Evolutionary conservation across 2,797 vertebrate genomes (phyloP).

Genomic region (Danio tinwini): DNA sequence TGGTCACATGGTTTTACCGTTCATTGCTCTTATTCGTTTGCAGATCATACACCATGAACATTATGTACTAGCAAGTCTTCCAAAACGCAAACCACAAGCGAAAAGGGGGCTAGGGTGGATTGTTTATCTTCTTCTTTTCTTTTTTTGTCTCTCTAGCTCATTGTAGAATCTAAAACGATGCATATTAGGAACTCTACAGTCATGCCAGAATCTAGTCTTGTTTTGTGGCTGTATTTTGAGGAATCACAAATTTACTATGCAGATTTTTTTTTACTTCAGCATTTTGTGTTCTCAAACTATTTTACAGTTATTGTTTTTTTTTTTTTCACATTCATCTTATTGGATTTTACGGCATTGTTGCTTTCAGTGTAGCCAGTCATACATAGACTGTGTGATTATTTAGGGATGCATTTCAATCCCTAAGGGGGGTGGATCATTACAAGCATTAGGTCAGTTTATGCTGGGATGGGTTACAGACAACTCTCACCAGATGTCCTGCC

Average conservation of each 20-base stretch:
- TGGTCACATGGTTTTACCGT: constrained; percentile 65
- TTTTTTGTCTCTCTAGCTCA: constrained; percentile 54
- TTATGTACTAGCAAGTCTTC: constrained; percentile 73
- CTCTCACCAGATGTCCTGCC: constrained; percentile 79
- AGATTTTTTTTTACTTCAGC: constrained; percentile 32
- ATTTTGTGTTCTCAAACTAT: too few relatives aligned
- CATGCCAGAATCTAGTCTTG: constrained; percentile 43
- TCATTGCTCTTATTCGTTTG: constrained; percentile 63
- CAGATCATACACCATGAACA: constrained; percentile 74
- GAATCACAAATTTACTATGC: constrained; percentile 39
- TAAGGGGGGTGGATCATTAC: constrained; percentile 52
- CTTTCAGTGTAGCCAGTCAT: neutral
- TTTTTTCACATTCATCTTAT: neutral
- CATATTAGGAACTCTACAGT: constrained; percentile 58
- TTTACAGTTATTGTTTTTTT: neutral
- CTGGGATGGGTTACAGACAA: constrained; percentile 64
- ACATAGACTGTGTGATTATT: neutral
- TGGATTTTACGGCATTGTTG: neutral
- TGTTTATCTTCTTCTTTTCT: constrained; percentile 61
- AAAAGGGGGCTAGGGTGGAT: constrained; percentile 58
- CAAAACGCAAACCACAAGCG: constrained; percentile 74
- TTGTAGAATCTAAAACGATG: constrained; percentile 46
- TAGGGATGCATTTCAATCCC: constrained; percentile 37
- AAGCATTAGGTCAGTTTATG: constrained; percentile 67
- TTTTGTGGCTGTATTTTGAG: constrained; percentile 35